Evolutionary conservation across 1,140 invertebrate genomes (phyloP).

Genomic region (Anagrus nilaparvatae): DNA sequence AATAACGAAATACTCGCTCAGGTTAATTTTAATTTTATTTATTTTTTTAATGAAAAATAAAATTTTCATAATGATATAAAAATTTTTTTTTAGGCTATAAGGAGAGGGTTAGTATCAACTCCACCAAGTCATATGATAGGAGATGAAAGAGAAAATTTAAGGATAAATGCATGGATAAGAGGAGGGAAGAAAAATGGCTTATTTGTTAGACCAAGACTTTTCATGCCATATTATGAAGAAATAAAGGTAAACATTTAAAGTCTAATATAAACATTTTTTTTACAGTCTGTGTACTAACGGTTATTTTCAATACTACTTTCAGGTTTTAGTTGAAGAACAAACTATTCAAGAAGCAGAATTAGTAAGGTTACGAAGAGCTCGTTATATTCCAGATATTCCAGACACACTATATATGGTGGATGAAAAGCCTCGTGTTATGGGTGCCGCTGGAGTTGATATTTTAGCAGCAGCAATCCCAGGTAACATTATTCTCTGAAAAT

Average conservation of each 20-base stretch:
- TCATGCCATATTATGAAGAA: constrained; percentile 91
- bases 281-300: constrained; percentile 1
- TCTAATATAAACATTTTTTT: constrained; percentile 11
- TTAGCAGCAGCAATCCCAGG: constrained; percentile 50
- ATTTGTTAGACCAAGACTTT: constrained; percentile 76
- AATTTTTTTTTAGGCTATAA: constrained; percentile 55
- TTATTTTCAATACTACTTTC: background rate
- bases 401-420: constrained; percentile 92
- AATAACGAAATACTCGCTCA: constrained; percentile 71
- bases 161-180: constrained; percentile 80
- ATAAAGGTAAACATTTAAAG: constrained; percentile 55
- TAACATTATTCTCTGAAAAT: constrained; percentile 17
- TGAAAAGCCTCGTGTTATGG: constrained; percentile 49
- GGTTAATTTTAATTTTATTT: constrained; percentile 31
- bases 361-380: constrained; percentile 58
- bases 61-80: too few species aligned
- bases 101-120: constrained; percentile 73
- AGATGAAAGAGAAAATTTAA: constrained; percentile 54
- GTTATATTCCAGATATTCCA: constrained; percentile 69
- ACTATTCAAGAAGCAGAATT: constrained; percentile 69
- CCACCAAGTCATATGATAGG: constrained; percentile 82
- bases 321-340: constrained; percentile 74
- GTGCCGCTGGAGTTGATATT: constrained; percentile 52
- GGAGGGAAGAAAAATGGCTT: constrained; percentile 67
- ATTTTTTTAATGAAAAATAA: too few species aligned